Base-by-base conservation (phyloP, 2,888 invertebrate species). In the Drosophila lacicola region DNA sequence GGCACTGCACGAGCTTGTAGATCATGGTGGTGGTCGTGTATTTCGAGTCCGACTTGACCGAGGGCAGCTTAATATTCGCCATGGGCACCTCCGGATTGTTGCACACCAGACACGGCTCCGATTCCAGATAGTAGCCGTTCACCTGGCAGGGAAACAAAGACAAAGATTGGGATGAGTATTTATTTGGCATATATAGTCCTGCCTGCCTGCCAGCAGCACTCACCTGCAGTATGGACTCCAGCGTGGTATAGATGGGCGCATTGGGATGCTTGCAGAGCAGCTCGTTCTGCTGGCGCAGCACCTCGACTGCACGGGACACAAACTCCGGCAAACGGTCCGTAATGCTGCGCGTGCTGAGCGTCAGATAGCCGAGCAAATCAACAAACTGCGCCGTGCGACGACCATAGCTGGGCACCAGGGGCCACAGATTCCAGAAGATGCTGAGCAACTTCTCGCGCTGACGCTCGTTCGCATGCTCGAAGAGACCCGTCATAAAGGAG, bases 1-100 rank as follows among this genome's bases (percentile, higher is more conserved):
- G 98, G 90, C 98, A 98, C 82, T 97, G 97, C 44, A 98, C 96
- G 75, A 99, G 93, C 93, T 99, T 99, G 54, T 99, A 97, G 74
- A 99, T 98, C 93, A 99, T 99, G 1, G 98, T 98, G 10, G 98
- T 98, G 1, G 99, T 98, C 4, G 99, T 99, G 93, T 98, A 99
- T 93, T 99, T 98, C 1, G 98, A 98, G 93, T 99, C 99, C 67
- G 96, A 95, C 94, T 98, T 98, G 68, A 99, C 97, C 0, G 98
- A 96, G 0, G 98, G 97, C 60, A 99, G 93, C 92, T 99, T 99
- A 78, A 98, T 97, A 58, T 96, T 97, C 0, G 96, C 94, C 94
- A 97, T 96, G 0, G 98, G 96, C 17, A 98, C 96, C 92, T 99
- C 99, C 0, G 98, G 98, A 93, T 98, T 98, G 93, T 99, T 99